Percentiles rank a stretch among this genome's conserved stretches.
phyloP scores from a whole-genome alignment of 2,797 vertebrate genomes.

The Rhynchonycteris naso region DNA sequence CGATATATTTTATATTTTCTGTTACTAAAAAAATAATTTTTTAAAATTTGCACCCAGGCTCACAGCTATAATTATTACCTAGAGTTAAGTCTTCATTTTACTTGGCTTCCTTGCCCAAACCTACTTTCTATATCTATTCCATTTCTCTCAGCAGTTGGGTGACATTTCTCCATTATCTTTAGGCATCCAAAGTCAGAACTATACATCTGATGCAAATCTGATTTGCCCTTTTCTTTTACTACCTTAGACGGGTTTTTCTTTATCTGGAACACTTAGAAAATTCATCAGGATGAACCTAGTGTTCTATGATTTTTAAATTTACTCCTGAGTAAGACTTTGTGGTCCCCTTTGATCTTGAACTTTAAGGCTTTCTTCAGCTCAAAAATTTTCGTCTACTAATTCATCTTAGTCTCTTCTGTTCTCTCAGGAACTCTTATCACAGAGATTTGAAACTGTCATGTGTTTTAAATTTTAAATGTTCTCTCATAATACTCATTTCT shows the following conservation, averaged over 20 bases:
- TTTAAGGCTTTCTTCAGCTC: background rate
- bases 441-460: background rate
- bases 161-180: background rate
- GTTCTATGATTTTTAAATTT: background rate
- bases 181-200: background rate
- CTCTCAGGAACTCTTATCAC: background rate
- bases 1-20: background rate
- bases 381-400: background rate
- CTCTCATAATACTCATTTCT: background rate
- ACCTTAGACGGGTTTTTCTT: background rate
- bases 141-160: background rate
- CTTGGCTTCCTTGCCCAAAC: background rate
- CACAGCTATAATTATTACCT: background rate
- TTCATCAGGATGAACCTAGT: background rate
- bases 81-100: background rate
- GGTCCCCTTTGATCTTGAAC: background rate
- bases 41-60: background rate
- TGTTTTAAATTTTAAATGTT: background rate
- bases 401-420: background rate
- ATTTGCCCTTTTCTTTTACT: background rate
- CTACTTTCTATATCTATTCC: background rate
- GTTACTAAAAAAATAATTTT: background rate
- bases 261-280: conserved; percentile 1
- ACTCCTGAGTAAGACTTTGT: background rate
- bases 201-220: background rate